Evolutionary conservation across 1,140 invertebrate genomes (phyloP), one percentile per base, ranked within the genome.

Genomic region (Tetramorium simillimum): DNA sequence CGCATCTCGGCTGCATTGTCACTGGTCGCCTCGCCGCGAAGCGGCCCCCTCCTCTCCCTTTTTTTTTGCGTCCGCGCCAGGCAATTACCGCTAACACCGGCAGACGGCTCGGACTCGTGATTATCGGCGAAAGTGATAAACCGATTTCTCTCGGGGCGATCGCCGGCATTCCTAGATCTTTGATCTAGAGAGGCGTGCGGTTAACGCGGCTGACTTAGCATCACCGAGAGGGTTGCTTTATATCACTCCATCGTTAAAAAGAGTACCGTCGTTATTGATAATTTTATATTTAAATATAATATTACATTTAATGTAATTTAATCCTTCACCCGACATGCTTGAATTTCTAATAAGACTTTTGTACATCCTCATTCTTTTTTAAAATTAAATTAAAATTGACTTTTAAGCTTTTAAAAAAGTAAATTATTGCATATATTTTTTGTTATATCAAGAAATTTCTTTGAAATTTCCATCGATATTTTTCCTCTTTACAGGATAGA

Each of bases 11-110:
- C 80, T 91, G 87, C 89, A 90, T 92, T 92, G 88, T 93, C 93
- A 91, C 89, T 88, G 69, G 46, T 88, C 86, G 76, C 80, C 80
- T 84, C 51, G 28, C 53, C 76, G 62, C 78, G 62, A 80, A 82
- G 46, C 70, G 4, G 14, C 75, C 51, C 53, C 69, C 14, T 5
- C 21, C 43, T 12, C 24, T n/a, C 43, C 40, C 56, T 1, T 21
- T 86, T 86, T n/a, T 43, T 58, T 51, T 40, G 14, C 49, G 5
- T 40, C 67, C 80, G 69, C 80, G 80, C 53, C 40, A 82, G 89
- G 91, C 92, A 93, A 91, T 93, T 92, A 91, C 89, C 89, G 90
- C 91, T 93, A 91, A 92, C 92, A 89, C 86, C 80, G 80, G 85
- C 88, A 89, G 92, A 93, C 92, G 87, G 89, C 90, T 92, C 90